Base-by-base conservation (phyloP, 2,113 vertebrate species). In the Hylia prasina region DNA sequence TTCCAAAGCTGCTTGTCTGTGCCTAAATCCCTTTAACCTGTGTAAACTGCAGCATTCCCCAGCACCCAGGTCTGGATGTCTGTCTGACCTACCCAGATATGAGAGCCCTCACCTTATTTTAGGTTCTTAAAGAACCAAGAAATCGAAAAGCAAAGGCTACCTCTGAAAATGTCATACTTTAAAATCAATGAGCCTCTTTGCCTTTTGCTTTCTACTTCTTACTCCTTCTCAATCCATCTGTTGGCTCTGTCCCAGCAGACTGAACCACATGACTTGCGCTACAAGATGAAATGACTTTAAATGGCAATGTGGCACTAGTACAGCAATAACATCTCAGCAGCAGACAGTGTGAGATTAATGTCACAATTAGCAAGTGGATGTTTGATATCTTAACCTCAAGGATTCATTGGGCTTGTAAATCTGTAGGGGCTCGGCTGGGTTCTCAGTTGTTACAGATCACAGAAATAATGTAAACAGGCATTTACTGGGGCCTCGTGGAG, bases 261-360 rank as follows among this genome's bases (percentile, higher is more conserved):
- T 86, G 68, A 77, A 68, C 54, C 79, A 95, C 90, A 45, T 92
- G 90, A 94, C 72, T 78, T 35, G 56, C 60, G 48, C 92, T 68
- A 89, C 93, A 84, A 90, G 80, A 84, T 89, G 72, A 97, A 95
- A 96, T 97, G 56, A 71, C 94, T 97, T 96, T 96, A 97, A 96
- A 96, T 95, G 96, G 96, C 92, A 96, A 93, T 2, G 11, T 90
- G 88, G 94, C 79, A 93, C 85, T 83, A 60, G 82, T 13, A 48
- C 56, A 91, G 76, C 72, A 90, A 75, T 92, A 95, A 68, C 58
- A 90, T 93, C 95, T 91, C 91, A 94, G 91, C 93, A 90, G 85
- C 90, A 92, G 87, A 48, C 77, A 76, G 72, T 79, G 87, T 86
- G 91, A 93, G 87, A 95, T 95, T 95, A 92, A 95, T 93, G 91